Percentiles rank a stretch among this genome's conserved stretches.
Conservation (phyloP, 1,140 invertebrate species). For the Wiebesia pumilae region DNA sequence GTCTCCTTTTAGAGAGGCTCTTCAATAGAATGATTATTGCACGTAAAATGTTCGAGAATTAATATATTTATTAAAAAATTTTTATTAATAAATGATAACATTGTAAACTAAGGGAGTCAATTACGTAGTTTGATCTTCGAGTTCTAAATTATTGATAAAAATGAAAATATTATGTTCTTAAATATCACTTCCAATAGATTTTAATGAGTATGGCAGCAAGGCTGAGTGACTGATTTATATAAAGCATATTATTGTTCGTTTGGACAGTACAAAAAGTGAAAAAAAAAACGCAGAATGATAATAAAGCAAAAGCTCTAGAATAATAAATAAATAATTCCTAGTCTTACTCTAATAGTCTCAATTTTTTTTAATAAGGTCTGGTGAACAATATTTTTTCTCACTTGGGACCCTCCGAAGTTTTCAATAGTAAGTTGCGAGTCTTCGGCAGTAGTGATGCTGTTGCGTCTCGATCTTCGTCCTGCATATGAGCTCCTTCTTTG, state of each 20-base stretch:
- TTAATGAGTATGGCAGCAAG: conserved; percentile 31
- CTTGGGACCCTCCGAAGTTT: conserved; percentile 92
- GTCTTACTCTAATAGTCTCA: conserved; percentile 56
- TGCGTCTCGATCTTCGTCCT: conserved; percentile 86
- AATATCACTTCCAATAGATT: conserved; percentile 31
- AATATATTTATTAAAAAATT: too few relatives aligned
- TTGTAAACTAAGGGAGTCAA: too few relatives aligned
- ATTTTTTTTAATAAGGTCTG: conserved; percentile 56
- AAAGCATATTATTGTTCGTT: conserved; percentile 39
- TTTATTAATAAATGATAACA: too few relatives aligned
- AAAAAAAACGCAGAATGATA: conserved; percentile 40
- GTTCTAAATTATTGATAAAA: too few relatives aligned
- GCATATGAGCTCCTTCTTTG: conserved; percentile 83
- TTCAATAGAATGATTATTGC: too few relatives aligned
- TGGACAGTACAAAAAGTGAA: conserved; percentile 41
- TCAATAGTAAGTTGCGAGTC: conserved; percentile 93
- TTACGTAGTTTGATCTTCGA: too few relatives aligned
- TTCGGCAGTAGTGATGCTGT: conserved; percentile 88
- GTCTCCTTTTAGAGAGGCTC: too few relatives aligned
- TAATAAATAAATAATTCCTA: conserved; percentile 53
- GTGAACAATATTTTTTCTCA: conserved; percentile 57
- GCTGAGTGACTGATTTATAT: conserved; percentile 5
- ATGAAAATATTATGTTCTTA: neutral
- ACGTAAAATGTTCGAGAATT: too few relatives aligned
- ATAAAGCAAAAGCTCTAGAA: conserved; percentile 50